phyloP scores from a whole-genome alignment of 2,797 vertebrate species.

The Moxostoma hubbsi region DNA sequence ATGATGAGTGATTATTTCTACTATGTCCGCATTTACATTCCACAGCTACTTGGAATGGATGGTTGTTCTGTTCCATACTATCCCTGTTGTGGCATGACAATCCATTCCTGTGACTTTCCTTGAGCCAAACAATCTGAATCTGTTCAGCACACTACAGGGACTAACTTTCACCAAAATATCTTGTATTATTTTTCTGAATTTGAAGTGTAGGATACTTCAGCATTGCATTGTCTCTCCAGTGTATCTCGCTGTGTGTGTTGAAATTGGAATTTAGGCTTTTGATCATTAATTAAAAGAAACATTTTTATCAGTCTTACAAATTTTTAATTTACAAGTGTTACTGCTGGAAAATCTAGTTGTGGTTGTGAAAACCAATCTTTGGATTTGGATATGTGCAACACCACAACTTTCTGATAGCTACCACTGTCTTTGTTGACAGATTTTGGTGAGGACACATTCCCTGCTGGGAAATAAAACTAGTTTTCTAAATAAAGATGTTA shows the following conservation, averaged over 20 bases:
- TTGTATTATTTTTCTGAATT: conserved; percentile 19
- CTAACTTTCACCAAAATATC: conserved; percentile 2
- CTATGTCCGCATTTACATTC: not conserved
- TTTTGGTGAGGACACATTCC: conserved; percentile 4
- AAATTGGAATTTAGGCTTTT: conserved; percentile 6
- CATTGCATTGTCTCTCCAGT: not conserved
- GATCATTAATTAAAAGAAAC: conserved; percentile 24
- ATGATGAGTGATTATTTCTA: conserved; percentile 2
- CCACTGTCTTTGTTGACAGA: conserved; percentile 5
- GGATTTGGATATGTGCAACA: no score
- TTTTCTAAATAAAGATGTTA: not conserved
- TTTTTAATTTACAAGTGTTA: conserved; percentile 1
- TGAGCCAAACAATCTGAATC: not conserved
- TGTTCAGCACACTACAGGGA: conserved; percentile 8
- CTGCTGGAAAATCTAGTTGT: conserved; percentile 1
- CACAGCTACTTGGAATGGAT: not conserved
- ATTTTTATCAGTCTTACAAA: conserved; percentile 20
- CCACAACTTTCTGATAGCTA: no score
- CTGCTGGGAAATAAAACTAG: not conserved
- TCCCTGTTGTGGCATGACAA: conserved; percentile 4
- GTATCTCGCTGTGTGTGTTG: not conserved
- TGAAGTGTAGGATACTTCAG: not conserved
- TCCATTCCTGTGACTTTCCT: conserved; percentile 16
- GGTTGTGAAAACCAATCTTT: conserved; percentile 31
- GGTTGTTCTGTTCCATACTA: not conserved